These are phyloP conservation scores for Hiodon alosoides DNA, from an alignment of 2,113 vertebrate species.

Conservation along the genomic window DNA sequence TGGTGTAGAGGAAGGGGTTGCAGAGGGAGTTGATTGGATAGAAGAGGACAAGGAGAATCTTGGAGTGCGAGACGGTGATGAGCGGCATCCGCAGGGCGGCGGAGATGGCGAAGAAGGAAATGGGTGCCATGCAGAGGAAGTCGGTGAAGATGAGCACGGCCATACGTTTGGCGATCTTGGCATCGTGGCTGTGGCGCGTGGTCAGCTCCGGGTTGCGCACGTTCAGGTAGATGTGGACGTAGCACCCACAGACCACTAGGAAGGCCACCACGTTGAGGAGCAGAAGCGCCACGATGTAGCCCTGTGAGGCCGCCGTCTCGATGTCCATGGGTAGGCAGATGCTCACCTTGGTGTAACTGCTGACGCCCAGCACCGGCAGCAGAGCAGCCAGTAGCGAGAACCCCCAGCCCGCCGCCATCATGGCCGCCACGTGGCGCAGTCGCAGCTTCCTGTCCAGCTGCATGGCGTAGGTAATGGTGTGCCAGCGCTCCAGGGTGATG, in stretches of 20 bases:
- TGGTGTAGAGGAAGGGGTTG: constrained; percentile 87
- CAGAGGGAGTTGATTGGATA: constrained; percentile 91
- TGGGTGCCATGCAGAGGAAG: constrained; percentile 89
- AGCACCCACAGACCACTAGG: constrained; percentile 76
- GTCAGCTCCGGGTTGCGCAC: constrained; percentile 76
- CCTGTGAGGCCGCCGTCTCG: constrained; percentile 68
- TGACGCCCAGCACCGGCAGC: constrained; percentile 81
- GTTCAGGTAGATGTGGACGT: constrained; percentile 78
- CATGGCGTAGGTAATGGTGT: constrained; percentile 87
- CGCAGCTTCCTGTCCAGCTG: constrained; percentile 74
- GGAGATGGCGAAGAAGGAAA: constrained; percentile 90
- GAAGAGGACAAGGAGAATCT: constrained; percentile 88
- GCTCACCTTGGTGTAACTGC: constrained; percentile 87
- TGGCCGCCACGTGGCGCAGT: constrained; percentile 65
- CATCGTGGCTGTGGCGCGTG: constrained; percentile 68
- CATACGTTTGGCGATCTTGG: constrained; percentile 88
- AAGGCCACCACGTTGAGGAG: constrained; percentile 77
- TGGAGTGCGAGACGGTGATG: constrained; percentile 87
- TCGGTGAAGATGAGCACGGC: constrained; percentile 90
- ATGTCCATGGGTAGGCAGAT: constrained; percentile 95
- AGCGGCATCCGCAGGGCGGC: constrained; percentile 82
- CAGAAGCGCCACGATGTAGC: constrained; percentile 75
- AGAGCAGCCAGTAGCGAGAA: constrained; percentile 73
- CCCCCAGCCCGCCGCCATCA: constrained; percentile 79
- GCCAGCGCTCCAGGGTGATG: constrained; percentile 84